Evolutionary conservation across 2,113 vertebrate species (phyloP), one percentile per base, ranked within the genome.

Genomic region (Dascyllus trimaculatus): DNA sequence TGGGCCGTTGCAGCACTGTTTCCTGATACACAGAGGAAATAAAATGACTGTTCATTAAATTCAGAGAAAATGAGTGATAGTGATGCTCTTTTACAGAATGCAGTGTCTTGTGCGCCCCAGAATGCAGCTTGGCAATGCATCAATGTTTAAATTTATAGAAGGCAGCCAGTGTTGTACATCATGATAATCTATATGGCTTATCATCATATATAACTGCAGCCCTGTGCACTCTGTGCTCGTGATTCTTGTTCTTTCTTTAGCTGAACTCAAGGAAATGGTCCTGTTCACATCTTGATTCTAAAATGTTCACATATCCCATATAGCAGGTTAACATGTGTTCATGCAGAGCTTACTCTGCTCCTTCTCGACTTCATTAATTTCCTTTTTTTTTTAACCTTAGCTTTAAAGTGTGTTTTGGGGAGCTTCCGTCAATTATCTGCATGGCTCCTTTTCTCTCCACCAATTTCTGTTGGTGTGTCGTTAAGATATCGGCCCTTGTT

Each of bases 1-100:
- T 26, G 15, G 29, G 54, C 62, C 43, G 81, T 9, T 60, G 63
- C 38, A 24, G 63, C 38, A 67, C 43, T 54, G 21, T 58, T 48
- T 54, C 25, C 49, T 65, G 54, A 48, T 46, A 24, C 61, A 69
- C 60, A 48, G 46, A 79, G 22, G 52, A 62, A 71, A 70, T 83
- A 63, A 71, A 78, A 74, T 78, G 74, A 62, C 80, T 53, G 52
- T 38, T 68, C 52, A 82, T 71, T 78, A 64, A 80, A 63, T n/a
- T 57, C 60, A 56, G 54, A 43, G 49, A 19, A 80, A 85, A 85
- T 85, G 63, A 88, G 8, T 84, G 40, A 78, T 74, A 88, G 8
- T 81, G 40, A 78, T 71, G 68, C 29, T 68, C 40, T 72, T 46
- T 32, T 56, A 64, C 49, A 67, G 74, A 51, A 73, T 69, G 54